Conservation (phyloP, 1,140 invertebrate species). For the Nylanderia fulva region DNA sequence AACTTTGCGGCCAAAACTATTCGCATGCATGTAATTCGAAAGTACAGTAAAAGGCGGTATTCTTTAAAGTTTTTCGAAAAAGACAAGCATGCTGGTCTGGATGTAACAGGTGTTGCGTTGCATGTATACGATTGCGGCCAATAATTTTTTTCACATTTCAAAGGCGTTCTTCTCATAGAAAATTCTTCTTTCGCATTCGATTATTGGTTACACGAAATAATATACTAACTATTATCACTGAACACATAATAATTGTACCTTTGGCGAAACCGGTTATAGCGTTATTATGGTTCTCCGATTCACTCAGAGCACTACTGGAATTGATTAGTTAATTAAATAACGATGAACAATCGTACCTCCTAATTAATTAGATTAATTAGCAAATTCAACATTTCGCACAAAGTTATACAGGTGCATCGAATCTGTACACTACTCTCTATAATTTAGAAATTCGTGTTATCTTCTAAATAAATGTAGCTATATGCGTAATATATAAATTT, state of each 20-base stretch:
- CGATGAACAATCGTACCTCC: constrained; percentile 57
- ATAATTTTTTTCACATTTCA: constrained; percentile 18
- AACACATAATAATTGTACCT: constrained; percentile 53
- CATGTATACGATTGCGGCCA: background rate
- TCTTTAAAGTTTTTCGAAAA: constrained; percentile 21
- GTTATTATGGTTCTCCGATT: constrained; percentile 55
- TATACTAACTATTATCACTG: constrained; percentile 44
- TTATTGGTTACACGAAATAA: constrained; percentile 33
- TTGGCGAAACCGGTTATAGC: constrained; percentile 48
- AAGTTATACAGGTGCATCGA: constrained; percentile 39
- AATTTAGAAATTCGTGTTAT: constrained; percentile 23
- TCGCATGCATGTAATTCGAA: constrained; percentile 45
- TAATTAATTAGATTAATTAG: constrained; percentile 63
- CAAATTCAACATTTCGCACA: constrained; percentile 48
- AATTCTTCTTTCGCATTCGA: background rate
- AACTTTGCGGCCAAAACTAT: constrained; percentile 49
- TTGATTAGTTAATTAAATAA: constrained; percentile 64
- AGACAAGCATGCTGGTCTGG: background rate
- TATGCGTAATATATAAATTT: background rate
- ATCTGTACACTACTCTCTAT: background rate
- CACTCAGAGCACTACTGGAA: constrained; percentile 53
- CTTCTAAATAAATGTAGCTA: constrained; percentile 17
- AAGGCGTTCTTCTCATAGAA: background rate
- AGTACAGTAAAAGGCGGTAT: constrained; percentile 18
- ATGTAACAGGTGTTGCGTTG: constrained; percentile 46